Percentiles rank a stretch among this genome's conserved stretches.
Evolutionary conservation across 64 coral and sea anemone genomes (phyloP).

Genomic region (Pachyseris speciosa): DNA sequence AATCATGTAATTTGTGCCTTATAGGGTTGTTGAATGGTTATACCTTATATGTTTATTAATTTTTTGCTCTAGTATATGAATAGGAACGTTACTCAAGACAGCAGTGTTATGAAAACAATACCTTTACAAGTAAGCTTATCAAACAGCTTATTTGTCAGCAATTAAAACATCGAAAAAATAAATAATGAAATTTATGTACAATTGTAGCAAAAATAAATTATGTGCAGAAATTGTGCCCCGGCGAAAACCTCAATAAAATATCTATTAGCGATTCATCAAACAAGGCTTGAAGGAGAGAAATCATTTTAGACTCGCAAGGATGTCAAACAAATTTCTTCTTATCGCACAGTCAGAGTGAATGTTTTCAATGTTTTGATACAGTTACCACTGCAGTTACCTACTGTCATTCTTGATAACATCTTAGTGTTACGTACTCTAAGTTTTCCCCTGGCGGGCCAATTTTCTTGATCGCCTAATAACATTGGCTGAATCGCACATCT

Average conservation of each 20-base stretch:
- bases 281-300: background rate
- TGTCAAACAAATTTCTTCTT: no score
- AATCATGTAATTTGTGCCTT: background rate
- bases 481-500: no score
- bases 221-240: background rate
- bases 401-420: no score
- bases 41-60: background rate
- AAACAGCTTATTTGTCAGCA: background rate
- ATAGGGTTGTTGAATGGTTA: background rate
- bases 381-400: no score
- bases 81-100: background rate
- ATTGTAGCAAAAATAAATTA: conserved; percentile 52
- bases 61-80: background rate
- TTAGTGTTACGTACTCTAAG: no score
- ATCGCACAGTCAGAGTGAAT: no score
- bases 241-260: background rate
- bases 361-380: no score
- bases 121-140: background rate
- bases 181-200: conserved; percentile 27
- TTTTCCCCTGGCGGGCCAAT: no score
- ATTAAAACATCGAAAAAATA: conserved; percentile 40
- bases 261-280: background rate
- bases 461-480: no score
- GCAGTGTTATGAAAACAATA: background rate
- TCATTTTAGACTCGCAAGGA: no score